Conservation (phyloP, 1,140 invertebrate genomes). For the Drosophila insularis region DNA sequence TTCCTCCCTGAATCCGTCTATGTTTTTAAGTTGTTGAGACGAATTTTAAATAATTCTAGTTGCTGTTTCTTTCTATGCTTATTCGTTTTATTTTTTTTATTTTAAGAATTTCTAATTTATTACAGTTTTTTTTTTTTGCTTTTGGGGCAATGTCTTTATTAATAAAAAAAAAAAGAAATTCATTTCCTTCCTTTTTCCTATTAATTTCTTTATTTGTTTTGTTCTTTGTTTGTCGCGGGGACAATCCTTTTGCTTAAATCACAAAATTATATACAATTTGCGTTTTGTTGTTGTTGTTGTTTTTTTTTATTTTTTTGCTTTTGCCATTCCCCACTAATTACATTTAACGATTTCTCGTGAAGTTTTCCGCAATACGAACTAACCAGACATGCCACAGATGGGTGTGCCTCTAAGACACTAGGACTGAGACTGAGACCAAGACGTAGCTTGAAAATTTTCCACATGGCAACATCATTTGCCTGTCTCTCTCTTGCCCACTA, state of each 20-base stretch:
- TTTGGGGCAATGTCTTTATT: background rate
- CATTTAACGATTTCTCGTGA: conserved; percentile 26
- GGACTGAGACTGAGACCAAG: conserved; percentile 5
- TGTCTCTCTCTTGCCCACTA: background rate
- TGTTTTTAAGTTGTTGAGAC: too few relatives aligned
- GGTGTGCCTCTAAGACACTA: background rate
- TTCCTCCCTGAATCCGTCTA: too few relatives aligned
- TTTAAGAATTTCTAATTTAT: background rate
- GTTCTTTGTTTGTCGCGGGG: background rate
- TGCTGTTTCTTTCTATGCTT: background rate
- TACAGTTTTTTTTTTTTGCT: background rate
- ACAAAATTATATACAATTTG: conserved; percentile 10
- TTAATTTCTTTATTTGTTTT: conserved; percentile 19
- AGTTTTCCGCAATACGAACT: conserved; percentile 12
- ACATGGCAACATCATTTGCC: conserved; percentile 14
- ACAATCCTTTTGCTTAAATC: conserved; percentile 10
- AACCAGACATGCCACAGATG: conserved; percentile 6
- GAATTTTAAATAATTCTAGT: too few relatives aligned
- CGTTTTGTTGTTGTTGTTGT: background rate
- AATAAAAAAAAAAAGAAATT: background rate
- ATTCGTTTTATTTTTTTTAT: background rate
- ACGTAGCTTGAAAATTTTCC: conserved; percentile 13
- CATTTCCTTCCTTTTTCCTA: conserved; percentile 9
- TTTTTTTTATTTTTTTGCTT: background rate
- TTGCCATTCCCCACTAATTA: conserved; percentile 13